Base-by-base conservation (phyloP, 2,797 vertebrate species). In the Carduelis carduelis region DNA sequence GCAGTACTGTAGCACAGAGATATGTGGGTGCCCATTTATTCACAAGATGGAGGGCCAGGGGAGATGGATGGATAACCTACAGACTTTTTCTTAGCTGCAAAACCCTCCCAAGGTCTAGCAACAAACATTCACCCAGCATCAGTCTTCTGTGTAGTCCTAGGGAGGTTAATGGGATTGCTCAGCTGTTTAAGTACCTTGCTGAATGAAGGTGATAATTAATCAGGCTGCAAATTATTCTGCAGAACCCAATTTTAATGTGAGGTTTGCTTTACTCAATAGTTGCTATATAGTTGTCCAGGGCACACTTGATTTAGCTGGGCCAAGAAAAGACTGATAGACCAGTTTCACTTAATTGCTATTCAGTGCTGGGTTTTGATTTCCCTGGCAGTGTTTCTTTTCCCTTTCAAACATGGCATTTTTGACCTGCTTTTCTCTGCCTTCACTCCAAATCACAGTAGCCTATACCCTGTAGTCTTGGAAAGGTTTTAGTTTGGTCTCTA, bases 171-270 rank as follows among this genome's bases (percentile, higher is more conserved):
- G 56, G 80, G 37, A 63, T 94, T 87, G 68, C 85, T 91, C 80
- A 93, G 74, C 52, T 89, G 74, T 79, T 95, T 91, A 91, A 94
- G 60, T 64, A 77, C 63, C 41, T 84, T 70, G 63, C 49, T 79
- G 77, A 89, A 77, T 79, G 59, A 68, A 90, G 55, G 34, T 65
- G 37, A 75, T 72, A 87, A 94, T 90, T 93, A 94, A 89, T 84
- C 53, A 80, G 96, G 87, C 13, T 87, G 94, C 41, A 95, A 95
- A 96, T 96, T 97, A 95, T 96, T 96, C 83, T 87, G 90, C 69
- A 93, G 95, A 90, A 64, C 46, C 20, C 26, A 81, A 43, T 80
- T 91, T 87, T 87, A 93, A 88, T 22, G 28, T 68, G 75, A 87
- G 22, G 11, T 60, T 95, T 93, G n/a, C 79, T 94, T 95, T 85